A percentile compares a stretch with the other conserved stretches of the same genome.
phyloP scores from a whole-genome alignment of 2,113 vertebrate species.

The Cinclus cinclus region DNA sequence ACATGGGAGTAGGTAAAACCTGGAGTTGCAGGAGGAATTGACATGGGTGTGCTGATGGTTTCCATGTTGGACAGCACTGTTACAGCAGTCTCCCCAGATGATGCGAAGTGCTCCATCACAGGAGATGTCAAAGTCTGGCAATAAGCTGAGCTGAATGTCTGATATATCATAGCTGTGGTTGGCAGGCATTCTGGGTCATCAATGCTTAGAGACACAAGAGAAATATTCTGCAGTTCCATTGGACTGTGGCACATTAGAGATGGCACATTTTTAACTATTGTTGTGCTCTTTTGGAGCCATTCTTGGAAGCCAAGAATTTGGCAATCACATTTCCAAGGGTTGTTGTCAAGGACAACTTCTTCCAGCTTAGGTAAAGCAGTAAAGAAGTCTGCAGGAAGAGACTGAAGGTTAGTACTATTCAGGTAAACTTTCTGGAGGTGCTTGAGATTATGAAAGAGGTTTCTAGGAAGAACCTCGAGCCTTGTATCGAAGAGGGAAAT shows the following conservation, averaged over 20 bases:
- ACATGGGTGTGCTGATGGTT: neutral
- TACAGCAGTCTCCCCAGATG: neutral
- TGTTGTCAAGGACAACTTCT: conserved; percentile 68
- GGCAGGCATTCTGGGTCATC: conserved; percentile 12
- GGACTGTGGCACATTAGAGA: conserved; percentile 57
- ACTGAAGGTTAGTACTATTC: conserved; percentile 61
- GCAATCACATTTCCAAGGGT: conserved; percentile 86
- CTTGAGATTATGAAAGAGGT: conserved; percentile 73
- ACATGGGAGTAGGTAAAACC: neutral
- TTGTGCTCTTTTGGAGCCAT: conserved; percentile 77
- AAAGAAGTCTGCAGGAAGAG: conserved; percentile 66
- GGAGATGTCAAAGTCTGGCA: neutral
- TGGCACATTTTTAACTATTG: neutral
- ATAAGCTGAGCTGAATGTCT: neutral
- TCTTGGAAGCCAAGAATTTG: conserved; percentile 72
- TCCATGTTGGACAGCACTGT: accelerated
- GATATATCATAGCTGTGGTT: neutral
- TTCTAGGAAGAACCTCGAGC: conserved; percentile 70
- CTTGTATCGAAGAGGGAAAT: conserved; percentile 75
- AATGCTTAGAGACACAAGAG: conserved; percentile 8
- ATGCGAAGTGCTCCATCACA: neutral
- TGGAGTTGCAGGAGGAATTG: neutral
- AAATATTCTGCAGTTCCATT: neutral
- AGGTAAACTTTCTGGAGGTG: conserved; percentile 67
- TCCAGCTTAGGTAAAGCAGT: conserved; percentile 44